Base-by-base conservation (phyloP, 2,797 vertebrate species). In the Esox masquinongy region DNA sequence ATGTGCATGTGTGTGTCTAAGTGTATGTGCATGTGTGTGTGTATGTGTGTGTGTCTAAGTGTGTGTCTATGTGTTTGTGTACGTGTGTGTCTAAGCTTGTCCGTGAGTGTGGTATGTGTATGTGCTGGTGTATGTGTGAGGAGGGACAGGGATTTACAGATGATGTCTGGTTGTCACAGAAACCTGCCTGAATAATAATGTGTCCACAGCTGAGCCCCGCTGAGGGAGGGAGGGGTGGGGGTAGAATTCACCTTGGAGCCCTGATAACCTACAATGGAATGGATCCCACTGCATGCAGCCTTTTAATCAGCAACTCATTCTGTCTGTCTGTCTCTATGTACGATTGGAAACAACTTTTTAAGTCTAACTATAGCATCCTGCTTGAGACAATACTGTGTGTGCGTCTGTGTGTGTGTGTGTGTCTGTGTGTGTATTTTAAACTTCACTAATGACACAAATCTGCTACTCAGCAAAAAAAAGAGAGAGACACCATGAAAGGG, bases 141-240 rank as follows among this genome's bases (percentile, higher is more conserved):
- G 53, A 56, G n/a, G 56, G 24, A 14, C 16, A 34, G 24, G 63
- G 63, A 66, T 34, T 66, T 26, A 66, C 63, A 59, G 63, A 66
- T 69, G 68, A 43, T 22, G 68, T 68, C 36, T 68, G 67, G 67
- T 47, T 43, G 68, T 69, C 68, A 68, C 67, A 36, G 68, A 69
- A 69, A 69, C 34, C 68, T 43, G n/a, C 68, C 34, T 36, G 29
- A 66, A 66, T 66, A 66, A 66, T 66, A 66, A 63, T 29, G 63
- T 39, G 8, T 22, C 68, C 34, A 43, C 68, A 69, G 68, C 34
- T 69, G 68, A 43, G 68, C 22, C 34, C 63, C 63, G 16, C 29
- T 34, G 43, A 47, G 43, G 43, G 12, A 11, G 43, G 12, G 43
- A 14, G 43, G 43, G 9, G 43, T 4, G 43, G 43, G 43, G 43